Base-by-base conservation (phyloP, 2,113 vertebrate genomes). In the Falco punctatus region DNA sequence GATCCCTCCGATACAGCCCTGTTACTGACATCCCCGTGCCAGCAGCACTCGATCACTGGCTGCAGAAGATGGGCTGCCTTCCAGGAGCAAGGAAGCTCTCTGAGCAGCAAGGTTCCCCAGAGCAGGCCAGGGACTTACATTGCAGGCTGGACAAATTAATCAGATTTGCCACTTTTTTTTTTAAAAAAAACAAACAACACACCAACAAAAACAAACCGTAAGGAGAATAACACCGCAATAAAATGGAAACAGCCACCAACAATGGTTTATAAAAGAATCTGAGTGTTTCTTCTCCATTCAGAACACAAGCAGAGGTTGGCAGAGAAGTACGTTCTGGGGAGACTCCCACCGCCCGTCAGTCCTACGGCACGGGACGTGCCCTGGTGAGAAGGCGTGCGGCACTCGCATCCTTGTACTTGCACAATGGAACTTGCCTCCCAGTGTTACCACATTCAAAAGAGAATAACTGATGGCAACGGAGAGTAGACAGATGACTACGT, bases 301-400 rank as follows among this genome's bases (percentile, higher is more conserved):
- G 27, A 74, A 7, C 78, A 40, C 75, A 27, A 32, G 3, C 33
- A 1, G 9, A 11, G 19, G 7, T 0, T 30, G 62, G 32, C 62
- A 72, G 38, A 38, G 42, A 19, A 48, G 24, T 3, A 3, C 7
- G 35, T 33, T 32, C 35, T 1, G 5, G 42, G 66, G 38, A 38
- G 9, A 7, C 16, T 26, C 62, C n/a, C 6, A 10, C 11, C 28
- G 20, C 18, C 13, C 3, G 0, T 2, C 6, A 40, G 27, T 8
- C 58, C n/a, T 22, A 1, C 10, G 14, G 72, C 23, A 3, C 0
- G 3, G 38, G 64, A n/a, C 3, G 6, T 0, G 14, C 24, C 1
- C n/a, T 6, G 55, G 46, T 12, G 62, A 75, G 58, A 32, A 52
- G 3, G 19, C 0, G 0, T 0, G 12, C 1, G 11, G 28, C 2